Base-by-base conservation (phyloP, 2,888 invertebrate genomes). In the Proisotoma minuta region DNA sequence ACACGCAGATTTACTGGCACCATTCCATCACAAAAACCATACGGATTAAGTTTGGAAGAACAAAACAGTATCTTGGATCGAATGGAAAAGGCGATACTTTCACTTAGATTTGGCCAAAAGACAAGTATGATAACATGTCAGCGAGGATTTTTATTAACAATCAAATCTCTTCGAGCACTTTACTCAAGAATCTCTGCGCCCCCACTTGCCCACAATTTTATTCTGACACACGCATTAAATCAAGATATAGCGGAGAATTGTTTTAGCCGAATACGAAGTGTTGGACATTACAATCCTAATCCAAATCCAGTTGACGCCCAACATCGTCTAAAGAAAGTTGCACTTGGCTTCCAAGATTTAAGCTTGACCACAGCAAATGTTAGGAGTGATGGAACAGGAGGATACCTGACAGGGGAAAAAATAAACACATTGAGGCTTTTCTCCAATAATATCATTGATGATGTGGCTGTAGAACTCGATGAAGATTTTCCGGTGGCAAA, bases 171-270 rank as follows among this genome's bases (percentile, higher is more conserved):
- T 1, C 23, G 28, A 27, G 48, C 18, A 15, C 26, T 57, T 10
- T 26, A 2, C 2, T 2, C 10, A 2, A 48, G 47, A 1, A 4
- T 57, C 2, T 23, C 23, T 2, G 24, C 12, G 3, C 22, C 26
- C 5, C 10, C 24, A 2, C 10, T 57, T n/a, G 4, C 15, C 15
- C 12, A 47, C 1, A 47, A 8, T 2, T 48, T 47, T 20, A 2
- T 57, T 2, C 15, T 57, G 28, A 57, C 57, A 4, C 48, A 43
- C 18, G 1, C 47, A 2, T 8, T 57, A 1, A 57, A 57, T 47
- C 57, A 57, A 57, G 57, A 57, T 40, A 12, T 54, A 15, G 39
- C 40, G 2, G 54, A 54, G 22, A 54, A 54, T 12, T 22, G 22
- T n/a, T 54, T 54, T 23, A 54, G 54, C 23, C 23, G 34, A 10